Conservation (phyloP, 2,113 vertebrate genomes). For the Burhinus oedicnemus region DNA sequence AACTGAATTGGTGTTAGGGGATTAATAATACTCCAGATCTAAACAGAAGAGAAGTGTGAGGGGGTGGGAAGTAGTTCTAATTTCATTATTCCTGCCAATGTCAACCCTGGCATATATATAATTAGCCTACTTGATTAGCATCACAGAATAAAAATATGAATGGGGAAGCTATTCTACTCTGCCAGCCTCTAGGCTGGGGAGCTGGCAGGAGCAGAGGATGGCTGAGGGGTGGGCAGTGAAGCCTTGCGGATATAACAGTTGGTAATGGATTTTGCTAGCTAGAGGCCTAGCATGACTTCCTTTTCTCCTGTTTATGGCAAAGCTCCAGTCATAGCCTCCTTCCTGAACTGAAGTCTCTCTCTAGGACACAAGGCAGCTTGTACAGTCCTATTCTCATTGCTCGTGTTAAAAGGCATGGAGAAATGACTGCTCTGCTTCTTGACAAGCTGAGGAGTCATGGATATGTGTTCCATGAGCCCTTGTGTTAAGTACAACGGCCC, state of each 20-base stretch:
- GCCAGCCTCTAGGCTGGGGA: background rate
- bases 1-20: background rate
- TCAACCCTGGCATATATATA: background rate
- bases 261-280: background rate
- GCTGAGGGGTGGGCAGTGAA: background rate
- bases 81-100: background rate
- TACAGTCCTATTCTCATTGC: background rate
- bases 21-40: background rate
- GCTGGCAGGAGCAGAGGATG: background rate
- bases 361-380: background rate
- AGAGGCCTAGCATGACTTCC: background rate
- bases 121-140: background rate
- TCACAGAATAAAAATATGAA: background rate
- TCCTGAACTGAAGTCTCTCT: background rate
- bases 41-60: background rate
- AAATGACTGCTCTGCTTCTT: background rate
- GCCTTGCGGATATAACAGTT: background rate
- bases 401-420: background rate
- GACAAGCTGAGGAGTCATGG: background rate
- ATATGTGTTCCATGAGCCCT: background rate
- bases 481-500: background rate
- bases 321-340: background rate
- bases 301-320: background rate
- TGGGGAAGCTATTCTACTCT: background rate
- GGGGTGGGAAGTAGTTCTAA: background rate